Evolutionary conservation across 1,140 invertebrate genomes (phyloP), one percentile per base, ranked within the genome.

Genomic region (Drosophila dunni): DNA sequence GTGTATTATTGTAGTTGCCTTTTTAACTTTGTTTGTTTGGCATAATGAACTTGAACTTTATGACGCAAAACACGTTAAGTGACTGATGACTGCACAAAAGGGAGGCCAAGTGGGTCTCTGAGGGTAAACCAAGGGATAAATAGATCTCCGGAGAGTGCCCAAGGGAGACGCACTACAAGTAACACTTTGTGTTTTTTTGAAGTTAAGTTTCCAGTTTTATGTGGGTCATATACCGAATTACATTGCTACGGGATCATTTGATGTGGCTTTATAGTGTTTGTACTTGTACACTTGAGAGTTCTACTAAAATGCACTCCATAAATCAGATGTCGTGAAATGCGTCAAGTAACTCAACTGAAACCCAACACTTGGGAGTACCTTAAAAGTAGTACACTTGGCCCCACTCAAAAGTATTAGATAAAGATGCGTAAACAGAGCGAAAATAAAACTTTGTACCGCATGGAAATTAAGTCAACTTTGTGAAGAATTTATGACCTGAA

Each of bases 1-100:
- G 40, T 45, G 68, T 78, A 65, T 53, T 38, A 61, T 48, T 56
- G 63, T 65, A 69, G 56, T 58, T 76, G 70, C 44, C 64, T 46
- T 15, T 63, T 45, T 58, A 38, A 7, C 44, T 44, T 17, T 56
- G 51, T 73, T 54, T 46, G 68, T 48, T 29, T 76, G 67, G 53
- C 82, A 88, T 88, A 86, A 86, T 86, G 83, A 86, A 86, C 83
- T 86, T 86, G 83, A 86, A 86, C 83, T 86, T 86, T 86, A 88
- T 86, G 83, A 86, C 83, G 84, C 84, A 88, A 86, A 86, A 74
- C 75, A 82, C 67, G 82, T 88, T 82, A 88, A 86, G 79, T 79
- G 65, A 77, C 61, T 75, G 81, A 68, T 67, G 82, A 75, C 63
- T 69, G 54, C 40, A n/a, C 44, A 33, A 11, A 48, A 45, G 11